Evolutionary conservation across 1,140 invertebrate species (phyloP), one percentile per base, ranked within the genome.

Genomic region (Polypedilum vanderplanki): DNA sequence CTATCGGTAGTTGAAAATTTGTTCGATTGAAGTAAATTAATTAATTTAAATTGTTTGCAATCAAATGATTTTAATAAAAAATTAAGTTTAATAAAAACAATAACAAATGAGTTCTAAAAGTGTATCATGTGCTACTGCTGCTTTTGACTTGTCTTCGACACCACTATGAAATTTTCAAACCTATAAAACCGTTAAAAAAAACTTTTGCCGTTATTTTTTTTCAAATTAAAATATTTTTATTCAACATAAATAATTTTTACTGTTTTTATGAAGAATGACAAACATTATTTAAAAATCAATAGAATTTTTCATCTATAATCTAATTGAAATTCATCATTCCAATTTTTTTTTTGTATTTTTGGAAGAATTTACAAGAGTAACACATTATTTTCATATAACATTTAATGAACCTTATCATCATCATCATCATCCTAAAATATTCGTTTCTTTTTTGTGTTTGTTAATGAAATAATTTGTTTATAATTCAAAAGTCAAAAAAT

Each of bases 331-430:
- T 33, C 24, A 33, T 33, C 24, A 33, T 5, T 33, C 24, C 24
- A 33, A 33, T 33, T 5, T 33, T 33, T 33, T 33, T 33, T 33
- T 3, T 46, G 9, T 46, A 4, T 57, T 57, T 57, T 57, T 57
- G 46, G 46, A 57, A 57, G 46, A 57, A n/a, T n/a, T 57, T 57
- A 57, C 15, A 57, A 15, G 15, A 33, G n/a, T 57, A 57, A 57
- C 46, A 46, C 2, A 57, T 46, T 46, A n/a, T 33, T 15, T 15
- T 57, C 46, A 57, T 57, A 33, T 33, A 33, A 33, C 24, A 33
- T 33, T 33, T 57, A 57, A 57, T 57, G 46, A 57, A 57, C 10
- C n/a, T 57, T 57, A 57, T 57, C n/a, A 57, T 57, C 46, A n/a
- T 15, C 10, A n/a, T 57, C 4, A 57, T 57, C n/a, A 57, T 57